phyloP scores from a whole-genome alignment of 2,888 invertebrate genomes.

The Ptychoptera contaminata region DNA sequence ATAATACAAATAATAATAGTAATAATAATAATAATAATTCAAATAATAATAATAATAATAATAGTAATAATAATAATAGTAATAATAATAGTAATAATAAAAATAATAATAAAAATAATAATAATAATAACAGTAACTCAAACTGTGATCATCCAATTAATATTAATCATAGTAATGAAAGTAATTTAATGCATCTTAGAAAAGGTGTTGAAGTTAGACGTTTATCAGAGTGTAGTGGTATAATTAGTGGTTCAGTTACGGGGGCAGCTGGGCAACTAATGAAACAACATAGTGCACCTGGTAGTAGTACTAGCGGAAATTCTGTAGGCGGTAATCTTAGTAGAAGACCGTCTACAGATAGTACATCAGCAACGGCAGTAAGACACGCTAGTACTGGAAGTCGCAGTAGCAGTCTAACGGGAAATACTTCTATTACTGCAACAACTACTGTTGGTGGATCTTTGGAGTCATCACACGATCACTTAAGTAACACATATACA shows the following conservation, averaged over 20 bases:
- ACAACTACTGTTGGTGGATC: conserved; percentile 7
- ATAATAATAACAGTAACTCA: conserved; percentile 18
- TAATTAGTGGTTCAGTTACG: conserved; percentile 5
- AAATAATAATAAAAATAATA: neutral
- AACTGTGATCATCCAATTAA: conserved; percentile 30
- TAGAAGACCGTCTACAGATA: conserved; percentile 37
- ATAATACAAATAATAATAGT: conserved; percentile 25
- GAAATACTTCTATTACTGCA: conserved; percentile 7
- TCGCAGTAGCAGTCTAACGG: neutral
- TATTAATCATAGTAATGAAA: conserved; percentile 16
- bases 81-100: conserved; percentile 29
- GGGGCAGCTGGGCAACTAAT: conserved; percentile 5
- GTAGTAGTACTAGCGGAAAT: conserved; percentile 3
- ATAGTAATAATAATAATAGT: conserved; percentile 11
- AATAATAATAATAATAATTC: conserved; percentile 15
- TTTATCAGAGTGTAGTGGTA: conserved; percentile 31
- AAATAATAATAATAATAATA: neutral
- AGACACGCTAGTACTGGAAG: neutral
- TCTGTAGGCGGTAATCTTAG: conserved; percentile 9
- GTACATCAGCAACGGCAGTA: conserved; percentile 6
- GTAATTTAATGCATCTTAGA: conserved; percentile 15
- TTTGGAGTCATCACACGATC: conserved; percentile 1
- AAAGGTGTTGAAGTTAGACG: conserved; percentile 35
- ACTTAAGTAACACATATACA: neutral
- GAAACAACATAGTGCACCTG: neutral